Base-by-base conservation (phyloP, 2,888 invertebrate genomes). In the Micoletzkya japonica region DNA sequence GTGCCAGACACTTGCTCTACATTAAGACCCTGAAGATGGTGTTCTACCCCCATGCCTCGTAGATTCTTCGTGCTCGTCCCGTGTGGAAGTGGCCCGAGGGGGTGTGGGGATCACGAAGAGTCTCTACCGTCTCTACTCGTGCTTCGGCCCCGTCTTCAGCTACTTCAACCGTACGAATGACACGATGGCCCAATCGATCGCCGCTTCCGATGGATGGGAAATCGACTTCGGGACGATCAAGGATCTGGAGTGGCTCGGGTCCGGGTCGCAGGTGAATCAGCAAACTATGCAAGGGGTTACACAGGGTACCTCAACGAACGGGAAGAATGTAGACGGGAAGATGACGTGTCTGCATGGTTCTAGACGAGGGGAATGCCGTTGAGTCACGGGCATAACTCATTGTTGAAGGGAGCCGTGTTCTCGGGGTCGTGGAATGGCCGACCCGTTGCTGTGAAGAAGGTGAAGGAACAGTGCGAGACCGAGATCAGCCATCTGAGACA, bases 381-480 rank as follows among this genome's bases (percentile, higher is more conserved):
- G n/a, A n/a, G n/a, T n/a, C n/a, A n/a, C n/a, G n/a, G n/a, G 17
- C 7, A 39, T 39, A 39, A 7, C 14, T 52, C n/a, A 1, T 7
- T 17, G 3, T 32, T 64, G 4, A 39, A 68, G 68, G 68, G 68
- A 1, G 68, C 93, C 0, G 96, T 97, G 0, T 77, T 77, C 87
- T 91, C 92, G 68, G 96, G 95, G 0, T 91, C 90, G 81, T 88
- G 93, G 26, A 85, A 87, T 90, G 84, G 82, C 6, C 92, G 93
- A 86, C 91, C 91, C 82, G 93, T 98, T 20, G 97, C 97, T 30
- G 94, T 98, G 32, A 98, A 98, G 87, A 95, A 96, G 88, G 93
- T 52, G 28, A 90, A 92, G 69, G 94, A 95, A 83, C 90, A 91
- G 77, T 91, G 91, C 83, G 96, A 97, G 87, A 94, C 94, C 1